These are phyloP conservation scores for Actenoides lindsayi DNA, from an alignment of 2,113 vertebrate genomes.

Conservation along the genomic window DNA sequence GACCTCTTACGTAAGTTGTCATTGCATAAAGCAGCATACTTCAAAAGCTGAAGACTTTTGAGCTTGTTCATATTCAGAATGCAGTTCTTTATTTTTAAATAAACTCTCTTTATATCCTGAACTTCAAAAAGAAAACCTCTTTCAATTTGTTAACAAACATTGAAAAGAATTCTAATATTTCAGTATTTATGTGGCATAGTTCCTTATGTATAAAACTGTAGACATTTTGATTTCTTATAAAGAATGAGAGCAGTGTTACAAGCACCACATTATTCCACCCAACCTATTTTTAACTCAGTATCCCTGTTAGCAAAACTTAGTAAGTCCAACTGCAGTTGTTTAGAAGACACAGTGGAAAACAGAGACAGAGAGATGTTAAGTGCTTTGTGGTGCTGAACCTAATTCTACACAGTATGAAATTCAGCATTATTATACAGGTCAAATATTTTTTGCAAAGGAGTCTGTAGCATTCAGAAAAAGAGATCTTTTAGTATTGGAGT, in stretches of 20 bases:
- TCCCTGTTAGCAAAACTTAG: not conserved
- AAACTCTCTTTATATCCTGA: not conserved
- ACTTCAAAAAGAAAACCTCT: not conserved
- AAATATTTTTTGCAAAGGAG: not conserved
- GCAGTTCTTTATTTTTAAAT: not conserved
- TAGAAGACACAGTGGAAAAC: not conserved
- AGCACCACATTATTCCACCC: not conserved
- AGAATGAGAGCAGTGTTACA: not conserved
- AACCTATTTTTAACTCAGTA: not conserved
- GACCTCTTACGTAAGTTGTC: conserved; percentile 82
- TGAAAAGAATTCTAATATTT: not conserved
- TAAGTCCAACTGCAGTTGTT: not conserved
- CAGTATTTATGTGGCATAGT: not conserved
- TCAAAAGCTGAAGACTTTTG: not conserved
- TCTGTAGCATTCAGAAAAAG: not conserved
- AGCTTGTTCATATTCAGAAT: not conserved
- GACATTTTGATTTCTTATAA: not conserved
- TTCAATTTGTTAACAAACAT: not conserved
- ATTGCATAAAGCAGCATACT: not conserved
- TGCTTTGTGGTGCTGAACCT: not conserved
- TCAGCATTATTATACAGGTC: not conserved
- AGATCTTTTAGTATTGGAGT: not conserved
- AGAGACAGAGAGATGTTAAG: not conserved
- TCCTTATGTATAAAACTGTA: not conserved
- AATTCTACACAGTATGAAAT: not conserved